Conservation (phyloP, 2,113 vertebrate genomes). For the Poicephalus meyeri region DNA sequence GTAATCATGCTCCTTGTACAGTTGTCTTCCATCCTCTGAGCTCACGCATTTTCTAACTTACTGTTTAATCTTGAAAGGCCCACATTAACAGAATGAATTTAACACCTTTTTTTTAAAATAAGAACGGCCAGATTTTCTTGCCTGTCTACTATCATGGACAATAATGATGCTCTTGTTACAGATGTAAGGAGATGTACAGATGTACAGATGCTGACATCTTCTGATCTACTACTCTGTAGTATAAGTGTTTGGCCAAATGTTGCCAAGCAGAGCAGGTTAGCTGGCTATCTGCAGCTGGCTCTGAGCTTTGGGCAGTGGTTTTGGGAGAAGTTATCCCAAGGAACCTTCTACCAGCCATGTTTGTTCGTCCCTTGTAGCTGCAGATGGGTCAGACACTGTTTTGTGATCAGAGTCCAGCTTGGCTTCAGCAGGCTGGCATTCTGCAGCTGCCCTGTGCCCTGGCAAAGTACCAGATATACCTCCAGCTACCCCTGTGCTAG, state of each 20-base stretch:
- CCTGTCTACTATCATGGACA: fast-evolving
- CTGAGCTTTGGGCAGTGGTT: neutral
- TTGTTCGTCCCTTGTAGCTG: neutral
- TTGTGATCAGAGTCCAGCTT: neutral
- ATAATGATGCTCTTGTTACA: neutral
- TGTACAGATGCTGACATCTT: neutral
- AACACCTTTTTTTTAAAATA: neutral
- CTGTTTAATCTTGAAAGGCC: neutral
- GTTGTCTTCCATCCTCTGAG: neutral
- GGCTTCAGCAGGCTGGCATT: neutral
- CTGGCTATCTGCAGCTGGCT: neutral
- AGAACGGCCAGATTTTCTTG: neutral
- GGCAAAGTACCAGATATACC: neutral
- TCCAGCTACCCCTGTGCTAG: neutral
- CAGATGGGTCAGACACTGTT: neutral
- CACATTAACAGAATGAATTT: neutral
- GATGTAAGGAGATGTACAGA: neutral
- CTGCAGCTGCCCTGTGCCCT: neutral
- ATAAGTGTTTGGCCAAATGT: neutral
- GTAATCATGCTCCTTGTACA: neutral
- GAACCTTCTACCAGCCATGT: neutral
- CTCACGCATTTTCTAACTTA: neutral
- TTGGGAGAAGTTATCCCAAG: neutral
- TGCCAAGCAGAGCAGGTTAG: neutral
- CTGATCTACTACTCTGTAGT: neutral